Evolutionary conservation across 2,888 invertebrate genomes (phyloP).

Genomic region (Lycia hirtaria): DNA sequence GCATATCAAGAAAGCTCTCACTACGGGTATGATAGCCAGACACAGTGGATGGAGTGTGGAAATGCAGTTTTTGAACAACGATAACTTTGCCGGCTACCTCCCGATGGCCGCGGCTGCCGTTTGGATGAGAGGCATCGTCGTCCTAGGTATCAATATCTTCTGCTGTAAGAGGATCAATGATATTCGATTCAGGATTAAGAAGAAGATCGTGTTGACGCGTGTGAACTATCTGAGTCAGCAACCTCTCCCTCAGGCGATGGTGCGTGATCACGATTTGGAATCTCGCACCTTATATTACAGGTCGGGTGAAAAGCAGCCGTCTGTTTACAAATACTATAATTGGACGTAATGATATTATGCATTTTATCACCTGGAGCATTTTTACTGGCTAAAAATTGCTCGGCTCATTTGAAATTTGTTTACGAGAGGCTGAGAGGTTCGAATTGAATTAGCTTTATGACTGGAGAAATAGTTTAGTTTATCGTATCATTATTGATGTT

Average conservation of each 20-base stretch:
- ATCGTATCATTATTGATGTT: conserved; percentile 6
- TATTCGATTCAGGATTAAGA: conserved; percentile 50
- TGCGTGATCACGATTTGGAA: conserved; percentile 29
- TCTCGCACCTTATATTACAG: conserved; percentile 54
- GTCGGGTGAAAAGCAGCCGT: conserved; percentile 53
- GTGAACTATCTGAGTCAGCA: conserved; percentile 43
- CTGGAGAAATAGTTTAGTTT: conserved; percentile 24
- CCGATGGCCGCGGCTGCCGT: conserved; percentile 59
- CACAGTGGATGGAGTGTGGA: conserved; percentile 71
- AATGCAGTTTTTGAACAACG: conserved; percentile 47
- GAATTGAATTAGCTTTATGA: conserved; percentile 17
- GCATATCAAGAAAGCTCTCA: conserved; percentile 70
- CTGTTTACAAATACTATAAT: conserved; percentile 11
- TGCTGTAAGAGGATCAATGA: conserved; percentile 51
- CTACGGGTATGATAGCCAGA: conserved; percentile 52
- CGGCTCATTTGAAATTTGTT: conserved; percentile 69
- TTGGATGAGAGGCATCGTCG: conserved; percentile 66
- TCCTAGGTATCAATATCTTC: conserved; percentile 62
- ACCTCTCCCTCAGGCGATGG: conserved; percentile 67
- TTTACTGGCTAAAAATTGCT: conserved; percentile 58
- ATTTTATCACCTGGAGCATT: conserved; percentile 49
- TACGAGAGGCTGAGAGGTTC: conserved; percentile 34
- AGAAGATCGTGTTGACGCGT: conserved; percentile 52
- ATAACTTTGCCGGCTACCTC: conserved; percentile 71
- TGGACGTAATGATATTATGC: not conserved